Conservation (phyloP, 92 coral and sea anemone species). For the Micromussa lordhowensis region DNA sequence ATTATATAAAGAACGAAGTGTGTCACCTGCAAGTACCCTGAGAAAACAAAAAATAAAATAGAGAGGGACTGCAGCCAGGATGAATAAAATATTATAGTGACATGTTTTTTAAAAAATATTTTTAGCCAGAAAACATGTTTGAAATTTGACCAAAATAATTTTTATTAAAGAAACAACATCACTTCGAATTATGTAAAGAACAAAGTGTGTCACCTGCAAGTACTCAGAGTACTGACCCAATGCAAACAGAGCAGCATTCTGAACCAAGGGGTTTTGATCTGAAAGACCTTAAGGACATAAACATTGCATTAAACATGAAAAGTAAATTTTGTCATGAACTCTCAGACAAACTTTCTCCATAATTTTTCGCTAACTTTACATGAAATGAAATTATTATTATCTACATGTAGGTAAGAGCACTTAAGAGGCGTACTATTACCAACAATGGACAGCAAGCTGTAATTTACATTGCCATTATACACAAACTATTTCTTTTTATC, state of each 20-base stretch:
- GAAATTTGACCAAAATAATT: no score
- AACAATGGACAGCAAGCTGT: no score
- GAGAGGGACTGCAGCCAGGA: no score
- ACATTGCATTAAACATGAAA: not conserved
- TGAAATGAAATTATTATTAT: not conserved
- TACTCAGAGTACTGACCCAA: constrained; percentile 97
- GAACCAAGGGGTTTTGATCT: constrained; percentile 82
- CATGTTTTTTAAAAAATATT: no score
- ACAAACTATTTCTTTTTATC: not conserved
- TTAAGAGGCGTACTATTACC: no score
- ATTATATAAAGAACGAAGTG: not conserved
- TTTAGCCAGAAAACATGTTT: no score
- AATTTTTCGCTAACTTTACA: not conserved
- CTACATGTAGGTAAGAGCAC: no score
- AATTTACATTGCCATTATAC: no score
- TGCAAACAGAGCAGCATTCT: constrained; percentile 97
- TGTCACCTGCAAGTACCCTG: constrained; percentile 91
- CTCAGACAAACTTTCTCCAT: not conserved
- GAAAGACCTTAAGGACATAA: constrained; percentile 69
- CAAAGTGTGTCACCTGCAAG: constrained; percentile 78
- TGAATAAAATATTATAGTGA: no score
- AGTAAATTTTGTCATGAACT: not conserved
- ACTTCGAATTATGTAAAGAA: not conserved
- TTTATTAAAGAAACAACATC: no score
- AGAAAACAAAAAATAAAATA: no score